Evolutionary conservation across 2,888 invertebrate genomes (phyloP), one percentile per base, ranked within the genome.

Genomic region (Tipula unca): DNA sequence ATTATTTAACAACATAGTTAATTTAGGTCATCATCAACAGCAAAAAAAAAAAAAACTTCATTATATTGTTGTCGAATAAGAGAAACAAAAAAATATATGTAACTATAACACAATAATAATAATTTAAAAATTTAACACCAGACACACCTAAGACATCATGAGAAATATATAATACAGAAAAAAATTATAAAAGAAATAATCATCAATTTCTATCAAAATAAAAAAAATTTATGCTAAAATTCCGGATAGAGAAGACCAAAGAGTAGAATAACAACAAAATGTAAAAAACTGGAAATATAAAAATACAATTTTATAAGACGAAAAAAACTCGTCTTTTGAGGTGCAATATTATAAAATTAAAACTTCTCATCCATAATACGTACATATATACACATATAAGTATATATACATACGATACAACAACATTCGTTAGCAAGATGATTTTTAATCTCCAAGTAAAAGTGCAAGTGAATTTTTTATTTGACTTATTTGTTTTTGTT

Each of bases 241-340:
- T 69, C 69, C 69, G 69, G 69, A 69, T 69, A 69, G 69, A 69
- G 69, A 69, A 69, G 69, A 69, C 69, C 69, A 69, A 69, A 69
- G 69, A 69, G 69, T 69, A 25, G 69, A 69, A 69, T 69, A 69
- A 69, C 69, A 69, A 69, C 69, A 69, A 69, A 20, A 25, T 69
- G 69, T 69, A 69, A 69, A 69, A 69, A 69, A 69, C 69, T 69
- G 69, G 69, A 69, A 69, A 69, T 69, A 69, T 69, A 69, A 69
- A 69, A 69, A 69, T 69, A 69, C 5, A 69, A 69, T 69, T 69
- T 69, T 69, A 69, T 69, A 69, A 25, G 25, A 69, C 69, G 25
- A 69, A 69, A 48, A 39, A 69, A 69, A 69, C 69, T 69, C 69
- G 69, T 69, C 69, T 69, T 69, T 69, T 13, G 69, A 69, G 69